phyloP scores from a whole-genome alignment of 2,113 vertebrate species.

The Phaethon lepturus region DNA sequence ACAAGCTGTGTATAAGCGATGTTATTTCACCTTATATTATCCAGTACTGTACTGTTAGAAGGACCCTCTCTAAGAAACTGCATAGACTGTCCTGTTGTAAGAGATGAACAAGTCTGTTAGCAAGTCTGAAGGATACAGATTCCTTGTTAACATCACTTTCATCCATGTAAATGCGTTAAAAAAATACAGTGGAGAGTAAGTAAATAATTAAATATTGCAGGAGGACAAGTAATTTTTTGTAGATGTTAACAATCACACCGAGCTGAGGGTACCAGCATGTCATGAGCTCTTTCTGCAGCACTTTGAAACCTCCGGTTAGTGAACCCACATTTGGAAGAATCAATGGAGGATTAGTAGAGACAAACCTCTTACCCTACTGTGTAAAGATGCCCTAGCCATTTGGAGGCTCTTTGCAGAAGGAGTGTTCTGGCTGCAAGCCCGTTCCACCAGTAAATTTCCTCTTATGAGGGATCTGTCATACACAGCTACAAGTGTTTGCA shows the following conservation, averaged over 20 bases:
- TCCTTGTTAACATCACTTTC: not conserved
- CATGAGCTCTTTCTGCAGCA: not conserved
- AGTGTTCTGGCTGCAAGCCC: not conserved
- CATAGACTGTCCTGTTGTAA: not conserved
- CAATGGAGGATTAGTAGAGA: not conserved
- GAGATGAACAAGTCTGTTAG: not conserved
- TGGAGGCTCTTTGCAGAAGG: not conserved
- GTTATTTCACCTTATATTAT: not conserved
- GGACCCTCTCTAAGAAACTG: not conserved
- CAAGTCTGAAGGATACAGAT: not conserved
- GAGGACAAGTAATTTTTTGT: not conserved
- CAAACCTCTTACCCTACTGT: not conserved
- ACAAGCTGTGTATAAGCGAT: not conserved
- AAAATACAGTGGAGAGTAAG: not conserved
- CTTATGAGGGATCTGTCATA: not conserved
- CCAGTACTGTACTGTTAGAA: not conserved
- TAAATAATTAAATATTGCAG: not conserved
- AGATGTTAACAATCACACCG: not conserved
- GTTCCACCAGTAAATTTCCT: not conserved
- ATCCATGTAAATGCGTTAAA: not conserved
- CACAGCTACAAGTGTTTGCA: not conserved
- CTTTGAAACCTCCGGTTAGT: not conserved
- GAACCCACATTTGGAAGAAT: not conserved
- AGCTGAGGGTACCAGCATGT: fast-evolving
- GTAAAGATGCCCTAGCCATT: not conserved